Base-by-base conservation (phyloP, 2,797 vertebrate genomes). In the Leuciscus waleckii region DNA sequence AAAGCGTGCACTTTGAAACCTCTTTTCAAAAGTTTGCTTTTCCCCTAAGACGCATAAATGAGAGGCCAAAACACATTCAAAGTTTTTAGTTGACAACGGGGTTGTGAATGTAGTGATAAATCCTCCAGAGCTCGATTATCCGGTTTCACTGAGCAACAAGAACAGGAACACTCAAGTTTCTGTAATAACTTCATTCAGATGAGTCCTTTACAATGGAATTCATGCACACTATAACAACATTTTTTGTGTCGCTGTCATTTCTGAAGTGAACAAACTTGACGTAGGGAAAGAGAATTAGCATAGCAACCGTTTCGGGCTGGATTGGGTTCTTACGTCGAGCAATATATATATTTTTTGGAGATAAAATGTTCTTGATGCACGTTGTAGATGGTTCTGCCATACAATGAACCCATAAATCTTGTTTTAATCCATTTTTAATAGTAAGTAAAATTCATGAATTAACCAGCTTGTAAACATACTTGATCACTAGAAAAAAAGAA, bases 161-260 rank as follows among this genome's bases (percentile, higher is more conserved):
- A 56, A 81, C 84, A 83, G 63, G 70, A 89, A 83, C 88, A 84
- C 88, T 81, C 84, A 85, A 71, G 83, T 85, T 85, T 87, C 86
- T 71, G 39, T n/a, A 46, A 17, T 63, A 10, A 43, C 37, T 63
- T 74, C 39, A 37, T 43, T 39, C 32, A 21, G 46, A 56, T n/a
- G 65, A 81, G 23, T 13, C 41, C 29, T 74, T 82, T 56, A 37
- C 81, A 49, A 11, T 35, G 70, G 39, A 49, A 74, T 74, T 14
- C 10, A 32, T 37, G 8, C 29, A 58, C 51, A n/a, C 26, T 23
- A 73, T 82, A 56, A 26, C 23, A 41, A 19, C 29, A 46, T 82
- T 82, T 73, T 65, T 74, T 65, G 56, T 65, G 39, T 49, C n/a
- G 39, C 26, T 63, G 56, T 82, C 81, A 74, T n/a, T 74, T 49